A percentile compares a stretch with the other conserved stretches of the same genome.
Evolutionary conservation across 2,888 invertebrate genomes (phyloP).

Genomic region (Lacanobia wlatinum): DNA sequence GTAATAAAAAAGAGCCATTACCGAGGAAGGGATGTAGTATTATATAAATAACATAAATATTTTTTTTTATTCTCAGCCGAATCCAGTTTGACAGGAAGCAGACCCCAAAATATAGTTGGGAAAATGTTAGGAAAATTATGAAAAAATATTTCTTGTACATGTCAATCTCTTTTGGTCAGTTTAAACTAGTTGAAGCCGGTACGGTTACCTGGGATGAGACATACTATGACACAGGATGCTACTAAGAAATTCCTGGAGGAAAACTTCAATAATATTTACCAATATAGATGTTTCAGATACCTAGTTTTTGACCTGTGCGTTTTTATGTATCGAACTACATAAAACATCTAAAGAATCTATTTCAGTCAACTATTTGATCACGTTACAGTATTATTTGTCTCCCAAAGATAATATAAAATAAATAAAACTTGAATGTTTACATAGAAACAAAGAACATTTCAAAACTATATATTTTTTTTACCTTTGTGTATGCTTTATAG

Average conservation of each 20-base stretch:
- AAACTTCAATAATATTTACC: neutral
- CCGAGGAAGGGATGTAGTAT: too few species aligned
- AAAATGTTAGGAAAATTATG: too few species aligned
- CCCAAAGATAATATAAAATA: constrained; percentile 48
- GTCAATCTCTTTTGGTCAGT: too few species aligned
- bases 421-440: constrained; percentile 46
- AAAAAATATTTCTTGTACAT: too few species aligned
- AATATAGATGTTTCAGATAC: neutral
- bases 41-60: too few species aligned
- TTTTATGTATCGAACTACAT: neutral
- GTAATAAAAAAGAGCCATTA: too few species aligned
- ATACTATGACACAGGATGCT: neutral
- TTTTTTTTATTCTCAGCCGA: too few species aligned
- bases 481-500: constrained; percentile 94
- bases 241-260: neutral
- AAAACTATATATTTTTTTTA: constrained; percentile 49
- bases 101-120: too few species aligned
- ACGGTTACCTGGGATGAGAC: neutral
- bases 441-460: constrained; percentile 29
- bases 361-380: constrained; percentile 23
- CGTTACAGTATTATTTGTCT: constrained; percentile 29
- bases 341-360: neutral
- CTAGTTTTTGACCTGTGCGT: neutral
- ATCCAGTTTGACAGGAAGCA: too few species aligned
- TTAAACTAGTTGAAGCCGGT: neutral